Conservation (phyloP, 2,888 invertebrate genomes). For the Lucinisca nassula region DNA sequence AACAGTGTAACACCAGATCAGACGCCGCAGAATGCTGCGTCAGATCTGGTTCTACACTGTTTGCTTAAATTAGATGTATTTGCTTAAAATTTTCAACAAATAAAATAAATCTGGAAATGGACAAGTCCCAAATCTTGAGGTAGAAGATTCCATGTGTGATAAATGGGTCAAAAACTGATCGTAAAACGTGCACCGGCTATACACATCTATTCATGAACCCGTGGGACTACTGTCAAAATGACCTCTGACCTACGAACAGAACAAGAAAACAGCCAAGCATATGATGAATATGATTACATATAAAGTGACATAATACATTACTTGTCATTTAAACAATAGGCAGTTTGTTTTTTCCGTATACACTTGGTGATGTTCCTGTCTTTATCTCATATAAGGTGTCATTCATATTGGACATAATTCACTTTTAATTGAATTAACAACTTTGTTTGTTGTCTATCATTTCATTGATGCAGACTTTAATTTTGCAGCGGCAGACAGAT, state of each 20-base stretch:
- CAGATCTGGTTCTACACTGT: too few relatives aligned
- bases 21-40: too few relatives aligned
- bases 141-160: too few relatives aligned
- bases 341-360: conserved; percentile 27
- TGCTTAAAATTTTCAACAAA: too few relatives aligned
- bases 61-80: too few relatives aligned
- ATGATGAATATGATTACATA: conserved; percentile 33
- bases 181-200: conserved; percentile 26
- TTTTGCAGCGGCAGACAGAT: not conserved
- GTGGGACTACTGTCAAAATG: conserved; percentile 18
- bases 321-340: conserved; percentile 36
- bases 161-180: too few relatives aligned
- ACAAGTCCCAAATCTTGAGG: too few relatives aligned
- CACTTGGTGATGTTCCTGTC: conserved; percentile 9
- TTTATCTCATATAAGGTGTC: conserved; percentile 23
- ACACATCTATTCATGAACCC: not conserved
- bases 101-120: too few relatives aligned
- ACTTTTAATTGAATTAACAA: conserved; percentile 26
- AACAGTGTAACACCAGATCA: too few relatives aligned
- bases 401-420: conserved; percentile 19
- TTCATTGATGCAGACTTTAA: not conserved
- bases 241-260: conserved; percentile 18
- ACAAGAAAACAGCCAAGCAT: conserved; percentile 12
- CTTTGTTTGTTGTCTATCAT: conserved; percentile 12
- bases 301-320: conserved; percentile 25